Percentiles rank a stretch among this genome's conserved stretches.
Evolutionary conservation across 2,797 vertebrate genomes (phyloP).

Genomic region (Phoeniculus purpureus): DNA sequence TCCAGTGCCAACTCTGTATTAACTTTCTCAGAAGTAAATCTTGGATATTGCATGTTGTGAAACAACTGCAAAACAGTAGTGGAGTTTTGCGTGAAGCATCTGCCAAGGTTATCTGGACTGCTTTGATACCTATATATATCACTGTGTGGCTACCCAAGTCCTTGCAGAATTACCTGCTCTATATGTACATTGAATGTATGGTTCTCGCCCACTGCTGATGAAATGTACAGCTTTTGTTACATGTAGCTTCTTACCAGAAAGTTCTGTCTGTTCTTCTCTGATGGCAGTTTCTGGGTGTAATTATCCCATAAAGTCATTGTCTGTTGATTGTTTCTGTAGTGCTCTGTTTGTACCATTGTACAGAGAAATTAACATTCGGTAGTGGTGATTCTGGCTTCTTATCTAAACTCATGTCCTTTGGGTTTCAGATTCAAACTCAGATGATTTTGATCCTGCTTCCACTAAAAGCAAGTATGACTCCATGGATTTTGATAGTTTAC

Average conservation of each 20-base stretch:
- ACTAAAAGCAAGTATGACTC: slow-evolving; percentile 99
- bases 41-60: neutral
- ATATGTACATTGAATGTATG: neutral
- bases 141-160: neutral
- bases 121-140: neutral
- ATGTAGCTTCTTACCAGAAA: neutral
- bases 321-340: neutral
- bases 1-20: neutral
- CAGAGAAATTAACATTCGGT: neutral
- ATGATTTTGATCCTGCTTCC: slow-evolving; percentile 98
- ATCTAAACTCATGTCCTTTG: slow-evolving; percentile 9
- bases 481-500: slow-evolving; percentile 99
- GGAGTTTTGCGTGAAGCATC: neutral
- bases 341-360: rapidly evolving
- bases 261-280: neutral
- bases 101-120: neutral
- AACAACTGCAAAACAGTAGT: neutral
- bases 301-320: neutral
- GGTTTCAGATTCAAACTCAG: slow-evolving; percentile 94
- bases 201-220: neutral
- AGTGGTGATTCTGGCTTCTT: neutral
- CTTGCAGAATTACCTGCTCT: neutral
- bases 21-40: neutral
- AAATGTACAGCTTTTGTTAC: neutral
- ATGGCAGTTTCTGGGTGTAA: neutral